Conservation (phyloP, 2,888 invertebrate genomes). For the Protonemura montana region DNA sequence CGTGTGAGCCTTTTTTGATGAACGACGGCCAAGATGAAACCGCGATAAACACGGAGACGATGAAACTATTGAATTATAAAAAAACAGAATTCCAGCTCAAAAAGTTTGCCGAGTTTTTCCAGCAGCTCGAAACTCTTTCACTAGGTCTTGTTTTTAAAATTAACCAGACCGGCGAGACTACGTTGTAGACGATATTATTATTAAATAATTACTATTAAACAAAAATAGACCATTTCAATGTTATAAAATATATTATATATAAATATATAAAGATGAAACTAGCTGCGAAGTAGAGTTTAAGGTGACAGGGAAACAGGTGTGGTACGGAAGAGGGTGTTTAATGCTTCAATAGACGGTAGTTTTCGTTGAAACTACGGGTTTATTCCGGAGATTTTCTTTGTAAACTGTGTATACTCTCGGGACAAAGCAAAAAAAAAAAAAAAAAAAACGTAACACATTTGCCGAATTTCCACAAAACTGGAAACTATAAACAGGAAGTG, state of each 20-base stretch:
- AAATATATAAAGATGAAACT: not conserved
- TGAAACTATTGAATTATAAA: not conserved
- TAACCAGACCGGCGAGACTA: not conserved
- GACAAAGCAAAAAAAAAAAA: no score
- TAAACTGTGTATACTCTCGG: not conserved
- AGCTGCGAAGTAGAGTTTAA: not conserved
- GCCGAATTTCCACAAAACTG: no score
- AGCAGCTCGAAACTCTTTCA: not conserved
- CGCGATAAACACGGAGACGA: not conserved
- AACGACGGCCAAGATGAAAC: not conserved
- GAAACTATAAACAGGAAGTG: no score
- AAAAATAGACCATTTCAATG: slow-evolving; percentile 7
- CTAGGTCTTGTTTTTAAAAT: not conserved
- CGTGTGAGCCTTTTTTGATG: no score
- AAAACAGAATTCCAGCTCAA: not conserved
- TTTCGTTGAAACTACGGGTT: not conserved
- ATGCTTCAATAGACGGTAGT: not conserved
- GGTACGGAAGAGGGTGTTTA: not conserved
- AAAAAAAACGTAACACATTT: no score
- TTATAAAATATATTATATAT: not conserved
- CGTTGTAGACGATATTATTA: not conserved
- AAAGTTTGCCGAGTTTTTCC: not conserved
- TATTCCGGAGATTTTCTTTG: not conserved
- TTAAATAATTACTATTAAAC: not conserved
- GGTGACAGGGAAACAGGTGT: not conserved